A percentile compares a stretch with the other conserved stretches of the same genome.
phyloP scores from a whole-genome alignment of 2,888 invertebrate species.

The Aporophyla lueneburgensis region DNA sequence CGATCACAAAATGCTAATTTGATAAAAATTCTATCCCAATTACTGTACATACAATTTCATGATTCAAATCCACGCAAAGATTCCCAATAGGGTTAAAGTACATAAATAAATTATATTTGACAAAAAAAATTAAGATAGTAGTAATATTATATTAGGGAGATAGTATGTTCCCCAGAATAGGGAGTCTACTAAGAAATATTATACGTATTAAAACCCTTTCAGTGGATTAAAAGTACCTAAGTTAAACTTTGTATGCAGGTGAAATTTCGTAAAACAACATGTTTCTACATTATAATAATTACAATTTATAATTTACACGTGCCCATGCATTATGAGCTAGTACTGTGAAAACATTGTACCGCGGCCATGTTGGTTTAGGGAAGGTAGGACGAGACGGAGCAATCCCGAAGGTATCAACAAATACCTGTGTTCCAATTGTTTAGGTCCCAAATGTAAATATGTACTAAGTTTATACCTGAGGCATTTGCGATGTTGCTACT shows the following conservation, averaged over 20 bases:
- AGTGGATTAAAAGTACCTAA: not conserved
- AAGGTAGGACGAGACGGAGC: conserved; percentile 1
- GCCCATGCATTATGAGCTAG: conserved; percentile 30
- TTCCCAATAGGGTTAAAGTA: not conserved
- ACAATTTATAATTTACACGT: conserved; percentile 40
- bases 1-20: too few relatives aligned
- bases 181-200: not conserved
- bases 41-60: too few relatives aligned
- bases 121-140: too few relatives aligned
- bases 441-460: conserved; percentile 44
- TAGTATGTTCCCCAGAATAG: not conserved
- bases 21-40: too few relatives aligned
- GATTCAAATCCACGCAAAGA: not conserved
- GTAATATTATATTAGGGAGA: not conserved
- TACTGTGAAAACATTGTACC: not conserved
- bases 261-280: not conserved
- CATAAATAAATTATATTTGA: too few relatives aligned
- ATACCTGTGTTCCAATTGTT: conserved; percentile 48
- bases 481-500: conserved; percentile 3
- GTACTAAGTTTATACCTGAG: conserved; percentile 19
- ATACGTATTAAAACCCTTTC: not conserved
- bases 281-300: conserved; percentile 28
- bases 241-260: not conserved
- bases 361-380: conserved; percentile 38
- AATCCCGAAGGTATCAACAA: conserved; percentile 51